Evolutionary conservation across 2,797 vertebrate genomes (phyloP).

Genomic region (Avahi laniger): DNA sequence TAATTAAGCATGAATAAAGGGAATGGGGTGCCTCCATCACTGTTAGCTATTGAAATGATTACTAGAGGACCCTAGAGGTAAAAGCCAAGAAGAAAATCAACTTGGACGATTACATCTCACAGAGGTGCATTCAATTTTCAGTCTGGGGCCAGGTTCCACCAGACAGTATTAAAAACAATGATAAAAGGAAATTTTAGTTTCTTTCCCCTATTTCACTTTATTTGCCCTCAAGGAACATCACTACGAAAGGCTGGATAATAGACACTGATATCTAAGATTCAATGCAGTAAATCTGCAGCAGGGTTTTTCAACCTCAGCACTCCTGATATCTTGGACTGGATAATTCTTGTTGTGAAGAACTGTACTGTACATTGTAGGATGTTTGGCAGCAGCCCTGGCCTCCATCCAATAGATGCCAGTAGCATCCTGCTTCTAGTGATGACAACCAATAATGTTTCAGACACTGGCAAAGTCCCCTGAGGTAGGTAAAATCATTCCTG

Average conservation of each 20-base stretch:
- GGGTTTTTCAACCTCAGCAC: neutral
- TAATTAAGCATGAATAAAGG: neutral
- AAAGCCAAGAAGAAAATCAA: neutral
- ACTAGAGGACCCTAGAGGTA: neutral
- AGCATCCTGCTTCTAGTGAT: neutral
- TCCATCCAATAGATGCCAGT: neutral
- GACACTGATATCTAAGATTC: neutral
- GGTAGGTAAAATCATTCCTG: neutral
- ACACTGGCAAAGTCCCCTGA: neutral
- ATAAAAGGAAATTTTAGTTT: neutral
- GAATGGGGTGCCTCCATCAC: neutral
- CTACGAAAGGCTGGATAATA: neutral
- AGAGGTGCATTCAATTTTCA: neutral
- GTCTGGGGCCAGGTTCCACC: neutral
- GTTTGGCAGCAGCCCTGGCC: neutral
- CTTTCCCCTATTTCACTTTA: neutral
- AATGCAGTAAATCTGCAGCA: neutral
- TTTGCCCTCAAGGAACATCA: neutral
- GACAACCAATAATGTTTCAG: neutral
- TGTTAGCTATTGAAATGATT: neutral
- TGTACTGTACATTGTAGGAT: neutral
- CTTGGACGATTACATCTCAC: neutral
- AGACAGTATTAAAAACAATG: neutral
- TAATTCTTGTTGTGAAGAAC: neutral
- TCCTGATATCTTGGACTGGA: neutral